Percentiles rank a stretch among this genome's conserved stretches.
Conservation (phyloP, 2,888 invertebrate genomes). For the Phragmatobia fuliginosa region DNA sequence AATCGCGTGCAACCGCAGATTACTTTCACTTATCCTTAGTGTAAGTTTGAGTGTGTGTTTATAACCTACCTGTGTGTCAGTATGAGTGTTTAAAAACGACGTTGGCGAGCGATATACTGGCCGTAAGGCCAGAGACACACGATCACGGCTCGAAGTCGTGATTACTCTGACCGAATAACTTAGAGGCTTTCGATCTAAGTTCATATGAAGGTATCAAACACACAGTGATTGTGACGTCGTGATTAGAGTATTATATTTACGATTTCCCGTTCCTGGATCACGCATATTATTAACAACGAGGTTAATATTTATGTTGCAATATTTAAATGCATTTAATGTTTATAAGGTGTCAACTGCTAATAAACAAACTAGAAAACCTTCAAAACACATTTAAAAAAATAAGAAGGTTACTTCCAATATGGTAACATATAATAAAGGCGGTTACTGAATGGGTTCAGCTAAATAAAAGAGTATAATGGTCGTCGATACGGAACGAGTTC, state of each 20-base stretch:
- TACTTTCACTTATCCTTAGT: slow-evolving; percentile 55
- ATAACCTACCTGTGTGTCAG: slow-evolving; percentile 56
- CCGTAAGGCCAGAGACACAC: slow-evolving; percentile 41
- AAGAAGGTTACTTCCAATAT: background rate
- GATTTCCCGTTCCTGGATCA: slow-evolving; percentile 9
- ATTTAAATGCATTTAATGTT: background rate
- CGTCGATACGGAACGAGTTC: background rate
- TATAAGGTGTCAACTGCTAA: background rate
- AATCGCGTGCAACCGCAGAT: slow-evolving; percentile 45
- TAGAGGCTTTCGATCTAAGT: slow-evolving; percentile 33
- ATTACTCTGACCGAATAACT: slow-evolving; percentile 45
- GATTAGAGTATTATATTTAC: slow-evolving; percentile 9
- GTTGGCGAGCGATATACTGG: slow-evolving; percentile 65
- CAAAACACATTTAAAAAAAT: background rate
- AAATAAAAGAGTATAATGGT: background rate
- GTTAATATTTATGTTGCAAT: background rate
- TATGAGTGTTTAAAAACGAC: slow-evolving; percentile 12
- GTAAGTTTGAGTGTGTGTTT: slow-evolving; percentile 25
- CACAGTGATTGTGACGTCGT: slow-evolving; percentile 22
- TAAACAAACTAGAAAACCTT: background rate
- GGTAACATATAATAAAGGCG: background rate
- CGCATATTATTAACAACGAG: background rate
- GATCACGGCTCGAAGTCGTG: slow-evolving; percentile 40
- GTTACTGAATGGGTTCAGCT: background rate
- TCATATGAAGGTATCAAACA: slow-evolving; percentile 26